Percentiles rank a stretch among this genome's conserved stretches.
Conservation (phyloP, 2,888 invertebrate genomes). For the Hypena proboscidalis region DNA sequence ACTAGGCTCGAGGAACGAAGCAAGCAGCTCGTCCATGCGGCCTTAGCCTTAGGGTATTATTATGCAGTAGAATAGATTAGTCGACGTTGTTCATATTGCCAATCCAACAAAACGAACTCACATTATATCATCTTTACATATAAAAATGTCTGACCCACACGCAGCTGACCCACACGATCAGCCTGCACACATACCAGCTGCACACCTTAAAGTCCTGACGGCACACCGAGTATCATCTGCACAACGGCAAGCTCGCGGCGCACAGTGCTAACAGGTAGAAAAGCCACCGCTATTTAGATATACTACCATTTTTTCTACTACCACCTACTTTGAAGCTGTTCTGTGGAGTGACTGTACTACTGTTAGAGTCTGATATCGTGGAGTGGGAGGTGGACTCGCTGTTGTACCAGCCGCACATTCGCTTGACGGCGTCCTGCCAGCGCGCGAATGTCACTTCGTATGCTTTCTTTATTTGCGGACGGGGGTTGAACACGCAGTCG, state of each 20-base stretch:
- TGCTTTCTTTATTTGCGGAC: constrained; percentile 59
- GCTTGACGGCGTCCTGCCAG: constrained; percentile 86
- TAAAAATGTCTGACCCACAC: not conserved
- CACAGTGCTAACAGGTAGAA: constrained; percentile 56
- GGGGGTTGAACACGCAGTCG: constrained; percentile 87
- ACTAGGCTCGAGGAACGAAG: no score
- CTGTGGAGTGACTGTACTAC: constrained; percentile 47
- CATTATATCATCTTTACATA: not conserved
- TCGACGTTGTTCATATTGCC: no score
- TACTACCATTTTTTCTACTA: constrained; percentile 50
- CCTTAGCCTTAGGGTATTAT: no score
- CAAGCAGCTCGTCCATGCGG: no score
- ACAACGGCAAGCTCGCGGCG: constrained; percentile 56
- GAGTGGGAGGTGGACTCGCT: constrained; percentile 40
- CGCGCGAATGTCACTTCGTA: constrained; percentile 69
- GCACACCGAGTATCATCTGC: constrained; percentile 64
- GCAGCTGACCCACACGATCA: constrained; percentile 2
- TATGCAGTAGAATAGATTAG: no score
- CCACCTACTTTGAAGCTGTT: constrained; percentile 55
- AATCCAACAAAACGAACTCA: not conserved
- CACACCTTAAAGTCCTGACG: constrained; percentile 23
- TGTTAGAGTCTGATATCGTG: constrained; percentile 52
- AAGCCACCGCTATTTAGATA: constrained; percentile 75
- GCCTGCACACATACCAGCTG: constrained; percentile 30
- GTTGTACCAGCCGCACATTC: constrained; percentile 85